A percentile compares a stretch with the other conserved stretches of the same genome.
These are phyloP conservation scores for Campoletis sonorensis DNA, from an alignment of 1,140 invertebrate genomes.

Conservation along the genomic window DNA sequence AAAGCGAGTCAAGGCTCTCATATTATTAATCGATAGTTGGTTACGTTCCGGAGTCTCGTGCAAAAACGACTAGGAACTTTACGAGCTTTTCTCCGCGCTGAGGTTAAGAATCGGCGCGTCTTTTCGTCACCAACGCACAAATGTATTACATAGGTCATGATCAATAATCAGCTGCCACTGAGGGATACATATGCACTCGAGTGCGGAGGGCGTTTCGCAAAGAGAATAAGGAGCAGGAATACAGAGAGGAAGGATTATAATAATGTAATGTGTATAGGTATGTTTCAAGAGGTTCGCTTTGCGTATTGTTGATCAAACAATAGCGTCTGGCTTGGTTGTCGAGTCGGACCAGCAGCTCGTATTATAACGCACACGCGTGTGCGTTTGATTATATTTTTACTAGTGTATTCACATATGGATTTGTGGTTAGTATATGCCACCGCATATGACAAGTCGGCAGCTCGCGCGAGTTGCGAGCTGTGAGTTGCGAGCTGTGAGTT, in stretches of 20 bases:
- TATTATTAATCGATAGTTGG: too few species aligned
- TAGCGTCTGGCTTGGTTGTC: conserved; percentile 68
- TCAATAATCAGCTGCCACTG: conserved; percentile 10
- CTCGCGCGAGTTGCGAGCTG: conserved; percentile 22
- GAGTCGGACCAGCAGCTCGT: conserved; percentile 54
- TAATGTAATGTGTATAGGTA: conserved; percentile 71
- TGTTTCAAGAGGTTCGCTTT: conserved; percentile 71
- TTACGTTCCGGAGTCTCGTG: too few species aligned
- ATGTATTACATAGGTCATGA: conserved; percentile 1
- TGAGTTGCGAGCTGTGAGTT: background rate
- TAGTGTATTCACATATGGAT: background rate
- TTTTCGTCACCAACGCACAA: background rate
- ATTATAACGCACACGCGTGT: background rate
- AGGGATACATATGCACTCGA: background rate
- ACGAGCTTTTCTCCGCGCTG: too few species aligned
- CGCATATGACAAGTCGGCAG: background rate
- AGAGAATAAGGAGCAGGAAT: conserved; percentile 48
- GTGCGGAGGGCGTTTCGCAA: conserved; percentile 27
- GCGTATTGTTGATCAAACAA: conserved; percentile 73
- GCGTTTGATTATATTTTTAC: conserved; percentile 6
- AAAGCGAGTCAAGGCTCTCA: background rate
- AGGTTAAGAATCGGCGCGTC: too few species aligned
- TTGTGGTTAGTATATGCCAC: too few species aligned
- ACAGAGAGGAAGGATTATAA: conserved; percentile 53
- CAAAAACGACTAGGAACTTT: too few species aligned